phyloP scores from a whole-genome alignment of 1,140 invertebrate species.

The Belonocnema kinseyi region DNA sequence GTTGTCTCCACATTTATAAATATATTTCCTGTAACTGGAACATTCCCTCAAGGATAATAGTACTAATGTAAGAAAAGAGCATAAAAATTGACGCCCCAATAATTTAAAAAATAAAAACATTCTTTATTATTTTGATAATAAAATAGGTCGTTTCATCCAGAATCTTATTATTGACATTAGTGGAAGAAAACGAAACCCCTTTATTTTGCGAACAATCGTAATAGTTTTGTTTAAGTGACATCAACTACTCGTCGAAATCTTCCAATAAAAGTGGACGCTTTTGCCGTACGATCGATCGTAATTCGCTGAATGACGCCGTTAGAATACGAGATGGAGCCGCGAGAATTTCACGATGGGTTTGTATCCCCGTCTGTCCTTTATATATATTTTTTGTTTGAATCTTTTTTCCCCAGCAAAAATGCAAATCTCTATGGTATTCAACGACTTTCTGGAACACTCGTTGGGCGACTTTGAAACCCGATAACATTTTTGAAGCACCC shows the following conservation, averaged over 20 bases:
- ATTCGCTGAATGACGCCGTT: slow-evolving; percentile 53
- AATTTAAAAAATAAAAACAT: not conserved
- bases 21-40: too few relatives aligned
- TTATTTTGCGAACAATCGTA: not conserved
- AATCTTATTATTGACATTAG: not conserved
- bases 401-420: too few relatives aligned
- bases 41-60: too few relatives aligned
- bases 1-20: too few relatives aligned
- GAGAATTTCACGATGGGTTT: slow-evolving; percentile 44
- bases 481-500: too few relatives aligned
- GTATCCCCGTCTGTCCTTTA: not conserved
- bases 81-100: not conserved
- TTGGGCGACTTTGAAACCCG: too few relatives aligned
- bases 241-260: slow-evolving; percentile 6
- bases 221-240: slow-evolving; percentile 15
- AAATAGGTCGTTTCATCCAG: not conserved
- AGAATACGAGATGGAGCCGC: slow-evolving; percentile 27
- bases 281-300: slow-evolving; percentile 56
- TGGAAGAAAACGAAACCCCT: not conserved
- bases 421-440: too few relatives aligned
- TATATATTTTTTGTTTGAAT: not conserved
- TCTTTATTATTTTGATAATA: not conserved
- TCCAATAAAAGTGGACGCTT: slow-evolving; percentile 10
- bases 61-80: too few relatives aligned
- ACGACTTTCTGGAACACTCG: too few relatives aligned